These are phyloP conservation scores for Tolypeutes matacus DNA, from an alignment of 2,797 vertebrate genomes.

Conservation along the genomic window DNA sequence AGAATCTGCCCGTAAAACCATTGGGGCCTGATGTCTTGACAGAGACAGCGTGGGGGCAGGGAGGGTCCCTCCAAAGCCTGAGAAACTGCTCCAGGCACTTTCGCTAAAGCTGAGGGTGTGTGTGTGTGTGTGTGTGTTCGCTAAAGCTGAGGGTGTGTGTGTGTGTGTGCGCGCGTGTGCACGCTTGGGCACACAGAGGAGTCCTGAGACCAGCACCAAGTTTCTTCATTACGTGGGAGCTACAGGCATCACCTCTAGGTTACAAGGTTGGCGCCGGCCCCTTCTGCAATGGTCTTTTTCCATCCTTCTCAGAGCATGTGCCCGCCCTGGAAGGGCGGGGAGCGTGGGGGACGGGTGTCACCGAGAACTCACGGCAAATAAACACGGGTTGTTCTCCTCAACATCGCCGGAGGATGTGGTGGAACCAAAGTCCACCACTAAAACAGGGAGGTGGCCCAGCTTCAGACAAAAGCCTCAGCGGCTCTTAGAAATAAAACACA, in stretches of 20 bases:
- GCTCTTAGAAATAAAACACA: neutral
- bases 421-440: neutral
- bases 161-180: too few relatives aligned
- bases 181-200: neutral
- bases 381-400: neutral
- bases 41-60: rapidly evolving
- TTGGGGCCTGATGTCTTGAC: neutral
- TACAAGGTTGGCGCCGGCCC: rapidly evolving
- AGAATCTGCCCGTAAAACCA: slow-evolving; percentile 2
- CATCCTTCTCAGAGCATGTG: neutral
- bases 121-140: neutral
- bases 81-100: neutral
- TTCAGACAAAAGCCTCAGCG: neutral
- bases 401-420: neutral
- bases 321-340: neutral
- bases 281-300: neutral
- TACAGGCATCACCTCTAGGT: neutral
- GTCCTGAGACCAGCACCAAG: neutral
- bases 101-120: neutral
- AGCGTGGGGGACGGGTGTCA: neutral
- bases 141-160: neutral
- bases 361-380: neutral
- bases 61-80: neutral
- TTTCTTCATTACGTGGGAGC: neutral
- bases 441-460: neutral